phyloP scores from a whole-genome alignment of 2,888 invertebrate genomes.

The Chrysolina oricalcia region DNA sequence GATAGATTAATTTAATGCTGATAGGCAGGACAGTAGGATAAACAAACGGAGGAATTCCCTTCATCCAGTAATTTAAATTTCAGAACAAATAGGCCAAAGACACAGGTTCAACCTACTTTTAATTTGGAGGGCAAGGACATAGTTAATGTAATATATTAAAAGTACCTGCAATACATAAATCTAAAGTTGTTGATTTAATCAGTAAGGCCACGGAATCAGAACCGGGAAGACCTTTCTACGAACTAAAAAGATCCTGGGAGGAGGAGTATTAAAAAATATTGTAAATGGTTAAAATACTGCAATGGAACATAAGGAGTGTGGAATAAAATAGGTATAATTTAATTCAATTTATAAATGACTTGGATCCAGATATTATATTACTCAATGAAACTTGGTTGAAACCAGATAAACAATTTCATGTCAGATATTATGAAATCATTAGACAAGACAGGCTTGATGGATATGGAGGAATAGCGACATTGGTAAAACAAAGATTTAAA shows the following conservation, averaged over 20 bases:
- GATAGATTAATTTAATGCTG: not conserved
- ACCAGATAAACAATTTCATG: not conserved
- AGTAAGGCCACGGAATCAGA: too few relatives aligned
- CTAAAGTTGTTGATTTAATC: too few relatives aligned
- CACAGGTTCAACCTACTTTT: too few relatives aligned
- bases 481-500: not conserved
- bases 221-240: too few relatives aligned
- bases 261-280: not conserved
- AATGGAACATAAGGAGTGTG: conserved; percentile 42
- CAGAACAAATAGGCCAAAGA: too few relatives aligned
- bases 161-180: too few relatives aligned
- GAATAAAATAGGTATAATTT: conserved; percentile 26
- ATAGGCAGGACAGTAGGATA: not conserved
- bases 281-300: conserved; percentile 38
- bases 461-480: not conserved
- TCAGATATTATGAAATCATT: not conserved
- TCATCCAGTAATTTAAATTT: not conserved
- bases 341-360: conserved; percentile 19
- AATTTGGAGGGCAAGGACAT: too few relatives aligned
- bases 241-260: not conserved
- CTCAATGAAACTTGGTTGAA: too few relatives aligned
- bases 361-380: too few relatives aligned
- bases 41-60: not conserved
- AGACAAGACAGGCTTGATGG: not conserved
- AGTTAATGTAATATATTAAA: too few relatives aligned